Conservation (phyloP, 2,888 invertebrate genomes). For the Tridacna gigas region DNA sequence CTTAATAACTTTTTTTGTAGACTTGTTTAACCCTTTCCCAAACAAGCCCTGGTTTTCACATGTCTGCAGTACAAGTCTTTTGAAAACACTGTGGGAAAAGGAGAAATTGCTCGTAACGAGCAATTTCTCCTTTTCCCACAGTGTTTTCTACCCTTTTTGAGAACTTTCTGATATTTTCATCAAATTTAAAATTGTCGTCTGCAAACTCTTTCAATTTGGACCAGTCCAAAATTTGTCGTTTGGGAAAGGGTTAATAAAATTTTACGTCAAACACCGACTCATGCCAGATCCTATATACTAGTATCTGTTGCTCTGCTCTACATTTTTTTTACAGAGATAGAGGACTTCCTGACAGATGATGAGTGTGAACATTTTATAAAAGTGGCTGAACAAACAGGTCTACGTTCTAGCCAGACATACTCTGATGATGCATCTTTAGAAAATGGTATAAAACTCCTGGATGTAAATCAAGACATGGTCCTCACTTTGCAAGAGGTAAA, state of each 20-base stretch:
- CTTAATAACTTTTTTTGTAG: no score
- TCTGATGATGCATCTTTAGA: slow-evolving; percentile 2
- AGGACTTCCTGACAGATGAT: slow-evolving; percentile 64
- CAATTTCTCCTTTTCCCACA: background rate
- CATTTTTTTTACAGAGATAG: slow-evolving; percentile 59
- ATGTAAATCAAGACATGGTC: slow-evolving; percentile 60
- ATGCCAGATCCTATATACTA: background rate
- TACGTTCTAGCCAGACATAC: slow-evolving; percentile 45
- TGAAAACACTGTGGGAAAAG: background rate
- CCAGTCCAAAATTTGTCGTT: no score
- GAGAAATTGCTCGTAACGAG: background rate
- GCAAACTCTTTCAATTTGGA: no score
- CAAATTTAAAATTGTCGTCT: no score
- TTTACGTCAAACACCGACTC: no score
- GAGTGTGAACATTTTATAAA: slow-evolving; percentile 72
- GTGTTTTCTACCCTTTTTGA: no score
- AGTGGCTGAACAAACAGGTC: slow-evolving; percentile 64
- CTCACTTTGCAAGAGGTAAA: slow-evolving; percentile 67
- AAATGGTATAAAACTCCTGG: slow-evolving; percentile 50
- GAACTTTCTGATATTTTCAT: no score
- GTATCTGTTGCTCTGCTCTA: background rate
- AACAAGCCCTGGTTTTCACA: no score
- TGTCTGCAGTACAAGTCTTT: no score
- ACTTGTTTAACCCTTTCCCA: no score
- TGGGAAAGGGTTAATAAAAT: no score